Percentiles rank a stretch among this genome's conserved stretches.
These are phyloP conservation scores for Cephus rjabovi DNA, from an alignment of 2,888 invertebrate genomes.

Conservation along the genomic window DNA sequence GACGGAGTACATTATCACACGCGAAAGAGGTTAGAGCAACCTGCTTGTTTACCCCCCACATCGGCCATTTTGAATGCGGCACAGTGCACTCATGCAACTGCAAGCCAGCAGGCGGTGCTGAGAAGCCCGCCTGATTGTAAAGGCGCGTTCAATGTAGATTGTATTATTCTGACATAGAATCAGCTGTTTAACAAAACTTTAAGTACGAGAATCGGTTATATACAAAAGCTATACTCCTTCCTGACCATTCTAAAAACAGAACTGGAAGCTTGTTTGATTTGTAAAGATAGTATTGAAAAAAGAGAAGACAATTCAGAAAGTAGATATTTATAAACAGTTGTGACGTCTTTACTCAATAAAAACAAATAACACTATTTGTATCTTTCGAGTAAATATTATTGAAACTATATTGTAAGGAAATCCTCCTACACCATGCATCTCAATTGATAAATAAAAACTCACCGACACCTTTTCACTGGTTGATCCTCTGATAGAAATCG, in stretches of 20 bases:
- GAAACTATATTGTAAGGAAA: not conserved
- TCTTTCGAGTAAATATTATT: not conserved
- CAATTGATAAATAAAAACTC: slow-evolving; percentile 38
- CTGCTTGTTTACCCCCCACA: slow-evolving; percentile 56
- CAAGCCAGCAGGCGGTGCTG: not conserved
- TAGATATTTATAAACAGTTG: not conserved
- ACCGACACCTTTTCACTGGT: slow-evolving; percentile 71
- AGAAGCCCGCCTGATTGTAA: not conserved
- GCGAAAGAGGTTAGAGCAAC: slow-evolving; percentile 53
- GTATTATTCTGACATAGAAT: not conserved
- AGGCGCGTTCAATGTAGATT: not conserved
- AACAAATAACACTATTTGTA: not conserved
- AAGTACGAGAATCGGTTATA: not conserved
- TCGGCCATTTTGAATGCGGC: slow-evolving; percentile 55
- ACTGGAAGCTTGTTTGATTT: no score
- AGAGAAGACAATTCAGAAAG: not conserved
- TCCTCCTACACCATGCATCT: not conserved
- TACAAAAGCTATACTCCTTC: not conserved
- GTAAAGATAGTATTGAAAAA: not conserved
- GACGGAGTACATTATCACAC: slow-evolving; percentile 34
- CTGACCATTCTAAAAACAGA: not conserved
- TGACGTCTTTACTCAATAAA: not conserved
- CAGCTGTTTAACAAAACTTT: not conserved
- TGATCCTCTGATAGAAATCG: slow-evolving; percentile 62
- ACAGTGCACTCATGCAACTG: slow-evolving; percentile 29